Conservation (phyloP, 2,888 invertebrate genomes). For the Stratiomys singularior region DNA sequence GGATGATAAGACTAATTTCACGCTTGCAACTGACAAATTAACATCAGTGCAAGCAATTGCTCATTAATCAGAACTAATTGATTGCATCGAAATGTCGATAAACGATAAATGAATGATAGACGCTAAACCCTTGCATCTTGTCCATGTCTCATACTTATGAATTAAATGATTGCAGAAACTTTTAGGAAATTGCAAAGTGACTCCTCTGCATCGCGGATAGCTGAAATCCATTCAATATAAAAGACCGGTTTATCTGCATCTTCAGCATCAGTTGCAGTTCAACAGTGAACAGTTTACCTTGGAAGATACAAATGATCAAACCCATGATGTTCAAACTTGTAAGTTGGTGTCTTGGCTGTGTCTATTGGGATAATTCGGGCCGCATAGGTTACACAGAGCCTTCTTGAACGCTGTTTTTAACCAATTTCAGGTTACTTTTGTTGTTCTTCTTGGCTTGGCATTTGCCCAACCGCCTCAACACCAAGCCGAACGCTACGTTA, state of each 20-base stretch:
- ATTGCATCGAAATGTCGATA: neutral
- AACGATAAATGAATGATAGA: neutral
- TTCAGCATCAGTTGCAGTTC: slow-evolving; percentile 27
- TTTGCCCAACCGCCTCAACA: neutral
- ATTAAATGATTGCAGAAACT: neutral
- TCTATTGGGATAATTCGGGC: neutral
- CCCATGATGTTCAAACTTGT: slow-evolving; percentile 25
- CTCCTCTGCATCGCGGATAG: neutral
- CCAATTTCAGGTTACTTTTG: slow-evolving; percentile 15
- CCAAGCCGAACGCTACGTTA: slow-evolving; percentile 9
- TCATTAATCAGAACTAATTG: neutral
- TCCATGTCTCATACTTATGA: neutral
- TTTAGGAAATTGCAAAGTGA: neutral
- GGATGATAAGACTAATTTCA: neutral
- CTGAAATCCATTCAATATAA: slow-evolving; percentile 14
- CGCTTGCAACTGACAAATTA: neutral
- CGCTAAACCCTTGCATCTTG: neutral
- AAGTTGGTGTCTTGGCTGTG: neutral
- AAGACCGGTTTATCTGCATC: slow-evolving; percentile 4
- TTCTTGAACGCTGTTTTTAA: neutral
- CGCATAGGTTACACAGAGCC: neutral
- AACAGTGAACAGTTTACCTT: slow-evolving; percentile 11
- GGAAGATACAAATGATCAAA: neutral
- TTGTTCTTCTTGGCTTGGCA: neutral
- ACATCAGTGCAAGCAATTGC: neutral